These are phyloP conservation scores for Ips nitidus DNA, from an alignment of 1,140 invertebrate species.

Conservation along the genomic window DNA sequence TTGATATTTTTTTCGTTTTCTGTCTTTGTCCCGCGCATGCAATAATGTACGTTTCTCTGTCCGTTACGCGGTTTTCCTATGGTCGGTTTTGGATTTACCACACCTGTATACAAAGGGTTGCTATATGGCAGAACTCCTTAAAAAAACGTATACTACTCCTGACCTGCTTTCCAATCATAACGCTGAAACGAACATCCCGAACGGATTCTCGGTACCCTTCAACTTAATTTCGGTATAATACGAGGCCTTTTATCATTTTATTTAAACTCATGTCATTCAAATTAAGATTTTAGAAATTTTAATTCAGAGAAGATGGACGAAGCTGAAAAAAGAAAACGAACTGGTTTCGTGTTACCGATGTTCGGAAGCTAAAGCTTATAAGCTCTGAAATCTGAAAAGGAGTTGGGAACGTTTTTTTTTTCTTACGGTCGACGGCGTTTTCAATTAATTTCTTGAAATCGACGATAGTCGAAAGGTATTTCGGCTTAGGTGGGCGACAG, in stretches of 20 bases:
- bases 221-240: slow-evolving; percentile 39
- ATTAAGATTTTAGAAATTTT: slow-evolving; percentile 40
- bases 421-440: slow-evolving; percentile 11
- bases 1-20: too few relatives aligned
- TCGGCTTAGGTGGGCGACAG: neutral
- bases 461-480: slow-evolving; percentile 12
- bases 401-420: slow-evolving; percentile 5
- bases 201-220: slow-evolving; percentile 45
- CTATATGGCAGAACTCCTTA: too few relatives aligned
- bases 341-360: slow-evolving; percentile 29
- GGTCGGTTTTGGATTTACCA: too few relatives aligned
- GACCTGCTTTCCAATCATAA: slow-evolving; percentile 22
- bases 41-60: too few relatives aligned
- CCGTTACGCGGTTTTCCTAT: too few relatives aligned
- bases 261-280: slow-evolving; percentile 43
- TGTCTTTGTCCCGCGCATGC: too few relatives aligned
- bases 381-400: slow-evolving; percentile 27
- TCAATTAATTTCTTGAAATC: slow-evolving; percentile 20
- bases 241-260: slow-evolving; percentile 40
- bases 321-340: slow-evolving; percentile 19
- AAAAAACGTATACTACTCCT: neutral
- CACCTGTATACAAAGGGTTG: too few relatives aligned
- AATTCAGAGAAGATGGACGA: slow-evolving; percentile 5
- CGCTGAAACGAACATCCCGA: slow-evolving; percentile 41
- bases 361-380: slow-evolving; percentile 35